Conservation (phyloP, 2,113 vertebrate genomes). For the Psilopsiagon aurifrons region DNA sequence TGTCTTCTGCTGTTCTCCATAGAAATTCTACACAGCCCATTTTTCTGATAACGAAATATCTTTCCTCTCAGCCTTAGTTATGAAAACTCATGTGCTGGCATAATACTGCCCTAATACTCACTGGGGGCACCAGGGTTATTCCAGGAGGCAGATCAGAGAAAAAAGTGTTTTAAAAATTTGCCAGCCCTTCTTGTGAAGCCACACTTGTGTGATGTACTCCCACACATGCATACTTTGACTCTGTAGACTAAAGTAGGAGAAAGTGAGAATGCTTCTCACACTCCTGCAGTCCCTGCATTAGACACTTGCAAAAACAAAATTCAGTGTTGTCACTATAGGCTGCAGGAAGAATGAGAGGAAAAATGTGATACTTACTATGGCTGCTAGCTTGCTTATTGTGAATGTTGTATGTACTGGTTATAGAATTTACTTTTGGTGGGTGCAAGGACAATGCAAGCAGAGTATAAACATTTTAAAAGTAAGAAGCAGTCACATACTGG, state of each 20-base stretch:
- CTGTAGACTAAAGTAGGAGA: not conserved
- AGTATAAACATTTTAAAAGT: not conserved
- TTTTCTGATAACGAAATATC: not conserved
- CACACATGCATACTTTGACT: not conserved
- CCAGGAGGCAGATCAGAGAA: not conserved
- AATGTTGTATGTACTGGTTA: not conserved
- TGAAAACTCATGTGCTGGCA: not conserved
- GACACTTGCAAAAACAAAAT: not conserved
- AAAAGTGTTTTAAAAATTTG: not conserved
- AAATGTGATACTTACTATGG: not conserved
- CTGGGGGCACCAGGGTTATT: not conserved
- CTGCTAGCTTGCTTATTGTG: not conserved
- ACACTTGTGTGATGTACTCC: not conserved
- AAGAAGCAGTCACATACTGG: not conserved
- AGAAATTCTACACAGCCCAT: not conserved
- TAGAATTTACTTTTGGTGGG: not conserved
- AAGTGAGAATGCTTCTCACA: not conserved
- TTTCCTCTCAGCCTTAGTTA: not conserved
- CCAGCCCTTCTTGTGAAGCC: not conserved
- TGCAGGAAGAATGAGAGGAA: not conserved
- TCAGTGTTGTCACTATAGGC: not conserved
- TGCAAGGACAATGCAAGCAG: not conserved
- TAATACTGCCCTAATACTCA: not conserved
- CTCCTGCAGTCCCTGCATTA: conserved; percentile 7
- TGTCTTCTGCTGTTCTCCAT: not conserved